Percentiles rank a stretch among this genome's conserved stretches.
phyloP scores from a whole-genome alignment of 2,113 vertebrate genomes.

The Rattus norvegicus region GRCr8 NC_086029.1:69171001-69171500 shows the following conservation, averaged over 20 bases:
- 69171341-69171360: background rate
- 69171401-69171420: background rate
- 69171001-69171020: conserved; percentile 98
- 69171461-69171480: background rate
- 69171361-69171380: background rate
- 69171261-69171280: conserved; percentile 47
- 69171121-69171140: conserved; percentile 53
- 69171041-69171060: conserved; percentile 5
- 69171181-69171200: conserved; percentile 2
- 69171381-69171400: background rate
- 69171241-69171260: background rate
- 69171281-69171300: background rate
- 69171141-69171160: conserved; percentile 9
- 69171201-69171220: background rate
- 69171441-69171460: background rate
- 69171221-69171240: conserved; percentile 35
- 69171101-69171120: conserved; percentile 30
- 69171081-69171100: conserved; percentile 1
- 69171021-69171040: conserved; percentile 67
- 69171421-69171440: too few species aligned
- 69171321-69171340: background rate
- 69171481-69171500: background rate
- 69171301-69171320: background rate
- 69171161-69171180: background rate
- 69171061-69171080: conserved; percentile 50